phyloP scores from a whole-genome alignment of 2,888 invertebrate species.

The Eilema depressum region DNA sequence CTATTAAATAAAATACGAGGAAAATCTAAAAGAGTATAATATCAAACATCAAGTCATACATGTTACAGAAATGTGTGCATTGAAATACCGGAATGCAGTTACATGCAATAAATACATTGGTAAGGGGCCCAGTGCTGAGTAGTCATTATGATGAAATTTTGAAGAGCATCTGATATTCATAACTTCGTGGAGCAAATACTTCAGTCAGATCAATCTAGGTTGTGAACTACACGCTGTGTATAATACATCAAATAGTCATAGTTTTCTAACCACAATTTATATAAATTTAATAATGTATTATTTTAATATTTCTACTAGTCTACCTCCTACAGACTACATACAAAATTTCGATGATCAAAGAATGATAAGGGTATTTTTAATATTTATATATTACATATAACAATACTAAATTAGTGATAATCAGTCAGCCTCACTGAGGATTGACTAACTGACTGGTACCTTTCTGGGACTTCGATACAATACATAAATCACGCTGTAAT shows the following conservation, averaged over 20 bases:
- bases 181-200: conserved; percentile 66
- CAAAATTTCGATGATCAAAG: too few species aligned
- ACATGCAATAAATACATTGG: conserved; percentile 73
- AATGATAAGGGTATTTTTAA: too few species aligned
- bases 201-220: conserved; percentile 31
- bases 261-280: background rate
- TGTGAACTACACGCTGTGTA: conserved; percentile 19
- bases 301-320: too few species aligned
- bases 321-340: too few species aligned
- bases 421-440: background rate
- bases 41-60: background rate
- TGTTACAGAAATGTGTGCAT: conserved; percentile 11
- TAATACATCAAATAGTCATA: conserved; percentile 15
- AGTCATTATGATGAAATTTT: conserved; percentile 38
- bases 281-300: background rate
- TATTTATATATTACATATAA: background rate
- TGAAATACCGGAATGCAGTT: conserved; percentile 23
- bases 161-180: conserved; percentile 57
- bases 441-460: too few species aligned
- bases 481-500: background rate
- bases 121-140: conserved; percentile 61
- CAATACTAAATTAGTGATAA: background rate
- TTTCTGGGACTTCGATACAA: background rate
- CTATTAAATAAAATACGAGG: background rate
- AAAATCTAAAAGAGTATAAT: background rate